Conservation (phyloP, 2,888 invertebrate species). For the Pammene fasciana region DNA sequence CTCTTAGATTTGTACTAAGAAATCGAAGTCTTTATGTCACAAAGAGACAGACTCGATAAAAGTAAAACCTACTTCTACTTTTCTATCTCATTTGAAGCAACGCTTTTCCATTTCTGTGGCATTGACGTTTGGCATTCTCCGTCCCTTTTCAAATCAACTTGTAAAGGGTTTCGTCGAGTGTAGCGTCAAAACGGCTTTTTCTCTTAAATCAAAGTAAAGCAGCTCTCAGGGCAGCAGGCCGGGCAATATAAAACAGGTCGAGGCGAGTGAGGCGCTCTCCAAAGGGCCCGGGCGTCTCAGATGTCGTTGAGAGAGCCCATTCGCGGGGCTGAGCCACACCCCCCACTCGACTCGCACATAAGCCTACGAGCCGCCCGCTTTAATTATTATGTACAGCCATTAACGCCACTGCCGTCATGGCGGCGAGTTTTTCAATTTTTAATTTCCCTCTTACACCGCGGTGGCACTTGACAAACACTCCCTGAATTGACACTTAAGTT, state of each 20-base stretch:
- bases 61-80: constrained; percentile 30
- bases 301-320: constrained; percentile 81
- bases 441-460: constrained; percentile 75
- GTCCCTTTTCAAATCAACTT: constrained; percentile 55
- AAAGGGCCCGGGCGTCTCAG: constrained; percentile 80
- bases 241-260: constrained; percentile 82
- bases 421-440: constrained; percentile 82
- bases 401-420: constrained; percentile 81
- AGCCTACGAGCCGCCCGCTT: constrained; percentile 78
- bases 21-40: neutral
- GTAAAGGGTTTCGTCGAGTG: constrained; percentile 60
- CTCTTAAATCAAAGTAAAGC: constrained; percentile 81
- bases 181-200: constrained; percentile 74
- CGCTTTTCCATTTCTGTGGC: constrained; percentile 40
- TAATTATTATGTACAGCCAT: constrained; percentile 83
- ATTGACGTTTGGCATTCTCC: constrained; percentile 53
- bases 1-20: neutral
- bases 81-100: constrained; percentile 36
- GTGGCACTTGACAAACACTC: constrained; percentile 65
- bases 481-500: constrained; percentile 74
- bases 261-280: constrained; percentile 74
- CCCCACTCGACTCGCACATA: constrained; percentile 81
- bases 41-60: constrained; percentile 20
- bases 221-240: constrained; percentile 72
- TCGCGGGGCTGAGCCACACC: constrained; percentile 80